These are phyloP conservation scores for Clarias macrocephalus DNA, from an alignment of 2,113 vertebrate species.

Conservation along the genomic window DNA sequence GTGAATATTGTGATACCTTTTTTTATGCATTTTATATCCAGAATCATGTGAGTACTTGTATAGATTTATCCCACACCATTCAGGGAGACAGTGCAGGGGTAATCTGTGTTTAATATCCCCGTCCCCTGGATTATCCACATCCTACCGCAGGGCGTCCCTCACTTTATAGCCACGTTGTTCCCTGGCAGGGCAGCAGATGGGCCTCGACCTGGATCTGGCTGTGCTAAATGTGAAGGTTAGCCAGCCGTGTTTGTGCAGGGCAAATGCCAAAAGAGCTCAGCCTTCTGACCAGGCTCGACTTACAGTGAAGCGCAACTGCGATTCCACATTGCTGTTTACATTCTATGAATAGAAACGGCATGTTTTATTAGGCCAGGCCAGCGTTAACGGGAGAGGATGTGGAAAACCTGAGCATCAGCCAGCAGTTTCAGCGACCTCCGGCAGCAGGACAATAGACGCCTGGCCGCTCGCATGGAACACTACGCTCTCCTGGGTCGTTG, in stretches of 20 bases:
- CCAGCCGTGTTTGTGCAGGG: slow-evolving; percentile 39
- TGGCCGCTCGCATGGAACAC: slow-evolving; percentile 47
- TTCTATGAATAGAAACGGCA: slow-evolving; percentile 73
- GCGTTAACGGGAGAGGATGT: slow-evolving; percentile 43
- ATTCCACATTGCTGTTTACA: slow-evolving; percentile 64
- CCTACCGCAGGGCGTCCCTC: slow-evolving; percentile 25
- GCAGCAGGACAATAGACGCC: slow-evolving; percentile 44
- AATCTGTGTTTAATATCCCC: neutral
- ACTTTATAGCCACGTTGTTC: slow-evolving; percentile 36
- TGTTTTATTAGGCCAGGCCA: slow-evolving; percentile 64
- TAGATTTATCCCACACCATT: neutral
- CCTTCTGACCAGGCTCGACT: slow-evolving; percentile 13
- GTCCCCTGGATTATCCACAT: slow-evolving; percentile 17
- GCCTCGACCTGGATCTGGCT: slow-evolving; percentile 47
- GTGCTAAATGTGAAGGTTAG: slow-evolving; percentile 37
- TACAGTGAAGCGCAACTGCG: slow-evolving; percentile 55
- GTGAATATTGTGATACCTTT: too few relatives aligned
- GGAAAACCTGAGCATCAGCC: slow-evolving; percentile 45
- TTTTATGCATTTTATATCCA: neutral
- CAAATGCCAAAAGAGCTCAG: slow-evolving; percentile 54
- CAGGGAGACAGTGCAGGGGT: neutral
- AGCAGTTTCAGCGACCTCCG: slow-evolving; percentile 35
- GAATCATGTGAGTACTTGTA: neutral
- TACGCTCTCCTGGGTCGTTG: slow-evolving; percentile 47
- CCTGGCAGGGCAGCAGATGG: slow-evolving; percentile 48